A percentile compares a stretch with the other conserved stretches of the same genome.
phyloP scores from a whole-genome alignment of 2,113 vertebrate species.

The Lepus timidus region DNA sequence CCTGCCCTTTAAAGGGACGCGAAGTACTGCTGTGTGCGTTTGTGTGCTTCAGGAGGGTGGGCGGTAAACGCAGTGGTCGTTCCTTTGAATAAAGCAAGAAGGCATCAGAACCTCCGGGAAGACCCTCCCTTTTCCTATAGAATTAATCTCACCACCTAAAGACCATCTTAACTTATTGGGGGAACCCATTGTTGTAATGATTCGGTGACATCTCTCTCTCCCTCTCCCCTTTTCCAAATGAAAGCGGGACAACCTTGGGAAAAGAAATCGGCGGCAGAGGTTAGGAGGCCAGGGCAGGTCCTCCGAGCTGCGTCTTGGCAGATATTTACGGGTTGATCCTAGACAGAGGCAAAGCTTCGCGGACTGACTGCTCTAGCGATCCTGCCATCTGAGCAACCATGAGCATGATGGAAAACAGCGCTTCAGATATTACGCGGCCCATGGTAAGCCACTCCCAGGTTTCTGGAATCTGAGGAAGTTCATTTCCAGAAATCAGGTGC shows the following conservation, averaged over 20 bases:
- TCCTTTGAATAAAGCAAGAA: conserved; percentile 57
- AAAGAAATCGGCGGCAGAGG: conserved; percentile 52
- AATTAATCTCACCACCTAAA: conserved; percentile 68
- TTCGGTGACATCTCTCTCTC: conserved; percentile 41
- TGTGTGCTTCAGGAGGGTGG: not conserved
- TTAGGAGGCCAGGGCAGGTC: not conserved
- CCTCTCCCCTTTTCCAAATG: conserved; percentile 10
- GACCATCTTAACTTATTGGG: conserved; percentile 65
- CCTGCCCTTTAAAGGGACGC: not conserved
- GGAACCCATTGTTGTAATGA: conserved; percentile 68
- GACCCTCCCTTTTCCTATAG: not conserved
- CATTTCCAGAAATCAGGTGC: conserved; percentile 58
- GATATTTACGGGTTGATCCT: conserved; percentile 37
- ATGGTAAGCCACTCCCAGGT: conserved; percentile 62
- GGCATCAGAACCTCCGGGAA: not conserved
- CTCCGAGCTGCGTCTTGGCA: not conserved
- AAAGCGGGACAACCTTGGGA: conserved; percentile 54
- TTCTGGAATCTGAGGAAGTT: not conserved
- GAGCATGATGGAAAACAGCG: not conserved
- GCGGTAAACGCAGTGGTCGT: not conserved
- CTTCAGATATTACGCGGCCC: not conserved
- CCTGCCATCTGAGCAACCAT: not conserved
- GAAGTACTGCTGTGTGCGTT: not conserved
- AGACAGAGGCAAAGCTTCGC: conserved; percentile 36
- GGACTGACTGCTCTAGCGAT: not conserved